Evolutionary conservation across 2,888 invertebrate genomes (phyloP).

Genomic region (Bedellia somnulentella): DNA sequence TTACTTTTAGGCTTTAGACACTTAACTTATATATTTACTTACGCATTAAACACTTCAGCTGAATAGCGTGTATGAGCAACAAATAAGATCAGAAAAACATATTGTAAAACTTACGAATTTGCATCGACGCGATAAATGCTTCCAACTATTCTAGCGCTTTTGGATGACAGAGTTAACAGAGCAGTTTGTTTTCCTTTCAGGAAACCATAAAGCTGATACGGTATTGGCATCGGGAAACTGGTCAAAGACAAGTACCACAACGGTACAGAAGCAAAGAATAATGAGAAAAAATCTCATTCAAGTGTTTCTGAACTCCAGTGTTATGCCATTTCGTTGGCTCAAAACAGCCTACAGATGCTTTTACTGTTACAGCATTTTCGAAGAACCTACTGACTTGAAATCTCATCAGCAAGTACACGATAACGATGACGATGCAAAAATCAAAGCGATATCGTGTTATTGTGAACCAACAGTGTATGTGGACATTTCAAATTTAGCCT

Average conservation of each 20-base stretch:
- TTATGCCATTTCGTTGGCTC: conserved; percentile 49
- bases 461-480: conserved; percentile 46
- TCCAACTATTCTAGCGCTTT: too few species aligned
- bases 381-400: conserved; percentile 36
- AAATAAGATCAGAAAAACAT: too few species aligned
- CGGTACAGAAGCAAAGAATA: conserved; percentile 31
- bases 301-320: conserved; percentile 31
- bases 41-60: too few species aligned
- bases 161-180: too few species aligned
- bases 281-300: conserved; percentile 39
- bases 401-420: conserved; percentile 28
- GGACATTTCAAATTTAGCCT: conserved; percentile 31
- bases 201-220: conserved; percentile 24
- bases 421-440: conserved; percentile 27
- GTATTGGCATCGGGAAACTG: background rate
- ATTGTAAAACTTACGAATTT: too few species aligned
- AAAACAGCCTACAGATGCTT: conserved; percentile 49
- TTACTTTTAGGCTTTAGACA: too few species aligned
- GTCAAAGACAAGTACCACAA: conserved; percentile 14
- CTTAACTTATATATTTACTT: too few species aligned
- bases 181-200: conserved; percentile 37
- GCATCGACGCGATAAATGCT: too few species aligned
- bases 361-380: conserved; percentile 50
- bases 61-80: too few species aligned
- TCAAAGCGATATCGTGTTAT: conserved; percentile 39